Base-by-base conservation (phyloP, 2,797 vertebrate genomes). In the Notamacropus eugenii region DNA sequence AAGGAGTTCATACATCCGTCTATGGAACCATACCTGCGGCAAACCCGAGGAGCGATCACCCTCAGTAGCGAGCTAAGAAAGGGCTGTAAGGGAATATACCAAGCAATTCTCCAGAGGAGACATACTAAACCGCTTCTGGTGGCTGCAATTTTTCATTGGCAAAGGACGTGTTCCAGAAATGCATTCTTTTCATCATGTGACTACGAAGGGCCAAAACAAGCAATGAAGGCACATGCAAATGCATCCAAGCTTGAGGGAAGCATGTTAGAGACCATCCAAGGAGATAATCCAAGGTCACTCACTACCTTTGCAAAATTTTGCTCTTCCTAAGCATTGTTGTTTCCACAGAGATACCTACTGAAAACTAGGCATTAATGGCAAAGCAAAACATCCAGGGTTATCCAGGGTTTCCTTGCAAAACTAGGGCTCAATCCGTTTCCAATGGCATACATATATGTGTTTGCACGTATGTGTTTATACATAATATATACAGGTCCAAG, bases 201-300 rank as follows among this genome's bases (percentile, higher is more conserved):
- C 0, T 0, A 14, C 56, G 90, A 59, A 34, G n/a, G 62, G 11
- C 52, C 40, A 11, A 29, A 54, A 74, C 19, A 56, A 0, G 54
- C 8, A 0, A 0, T 27, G 34, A 34, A n/a, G 54, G n/a, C 27
- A 50, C 9, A 19, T 29, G 0, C 13, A 4, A 8, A 24, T 55
- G 28, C 82, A 31, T 40, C 90, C 28, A 90, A 90, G 62, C 27
- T 14, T 27, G 55, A 29, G 62, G 50, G 24, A 91, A 2, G 34
- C 40, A 46, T 90, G 90, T 28, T 93, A 2, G 9, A 82, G 87
- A 40, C 8, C 74, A 27, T 87, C 74, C 52, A 52, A 27, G 24
- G 0, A 87, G 74, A 50, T 27, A 87, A 87, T 50, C 90, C 90
- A 90, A 28, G 92, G 24, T 52, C 6, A 91, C 87, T 10, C 6